These are phyloP conservation scores for Collichthys lucidus DNA, from an alignment of 2,113 vertebrate species.

Conservation along the genomic window DNA sequence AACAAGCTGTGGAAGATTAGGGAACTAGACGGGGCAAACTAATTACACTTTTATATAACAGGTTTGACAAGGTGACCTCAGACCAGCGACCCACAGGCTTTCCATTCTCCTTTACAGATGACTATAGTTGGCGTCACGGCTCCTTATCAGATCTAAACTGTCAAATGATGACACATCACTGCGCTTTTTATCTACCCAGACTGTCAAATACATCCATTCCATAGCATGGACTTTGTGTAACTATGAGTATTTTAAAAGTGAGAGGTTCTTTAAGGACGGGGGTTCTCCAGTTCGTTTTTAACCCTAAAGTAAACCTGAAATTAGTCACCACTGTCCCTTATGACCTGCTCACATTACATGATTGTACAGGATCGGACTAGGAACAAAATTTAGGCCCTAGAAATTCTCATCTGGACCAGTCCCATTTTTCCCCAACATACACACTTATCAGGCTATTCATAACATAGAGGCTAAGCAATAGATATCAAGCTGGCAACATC, in stretches of 20 bases:
- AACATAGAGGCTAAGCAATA: too few relatives aligned
- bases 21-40: constrained; percentile 7
- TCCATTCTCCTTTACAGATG: neutral
- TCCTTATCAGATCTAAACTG: neutral
- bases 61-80: constrained; percentile 15
- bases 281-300: neutral
- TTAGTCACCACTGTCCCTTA: neutral
- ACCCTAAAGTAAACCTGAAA: neutral
- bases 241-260: too few relatives aligned
- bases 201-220: neutral
- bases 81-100: neutral
- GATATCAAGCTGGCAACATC: too few relatives aligned
- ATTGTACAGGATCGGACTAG: too few relatives aligned
- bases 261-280: neutral
- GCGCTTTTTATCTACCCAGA: neutral
- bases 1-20: constrained; percentile 9
- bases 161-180: neutral
- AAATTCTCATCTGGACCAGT: too few relatives aligned
- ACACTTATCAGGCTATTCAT: too few relatives aligned
- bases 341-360: neutral
- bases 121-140: constrained; percentile 1
- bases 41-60: constrained; percentile 18
- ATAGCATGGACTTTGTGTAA: neutral
- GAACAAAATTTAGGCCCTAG: too few relatives aligned
- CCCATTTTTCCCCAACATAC: too few relatives aligned